These are phyloP conservation scores for Phorcus lineatus DNA, from an alignment of 2,888 invertebrate genomes.

Conservation along the genomic window DNA sequence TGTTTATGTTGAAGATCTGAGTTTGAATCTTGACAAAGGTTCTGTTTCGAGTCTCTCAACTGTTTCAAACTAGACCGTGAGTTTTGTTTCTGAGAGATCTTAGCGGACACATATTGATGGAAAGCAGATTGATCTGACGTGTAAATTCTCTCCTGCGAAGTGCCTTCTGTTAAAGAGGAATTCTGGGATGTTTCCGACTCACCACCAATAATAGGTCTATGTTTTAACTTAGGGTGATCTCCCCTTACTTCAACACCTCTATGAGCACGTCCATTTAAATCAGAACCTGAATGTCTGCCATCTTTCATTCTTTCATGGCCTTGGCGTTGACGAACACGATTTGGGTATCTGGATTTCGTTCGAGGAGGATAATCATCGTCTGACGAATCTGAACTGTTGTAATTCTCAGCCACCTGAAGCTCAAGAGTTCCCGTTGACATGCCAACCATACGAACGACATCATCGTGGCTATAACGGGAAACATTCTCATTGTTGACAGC, in stretches of 20 bases:
- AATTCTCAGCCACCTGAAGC: slow-evolving; percentile 77
- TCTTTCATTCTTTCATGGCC: not conserved
- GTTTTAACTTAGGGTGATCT: slow-evolving; percentile 14
- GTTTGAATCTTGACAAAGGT: not conserved
- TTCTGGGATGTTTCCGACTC: slow-evolving; percentile 7
- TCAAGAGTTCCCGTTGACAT: slow-evolving; percentile 83
- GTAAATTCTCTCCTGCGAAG: not conserved
- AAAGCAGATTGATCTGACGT: not conserved
- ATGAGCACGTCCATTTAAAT: slow-evolving; percentile 26
- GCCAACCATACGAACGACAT: slow-evolving; percentile 93
- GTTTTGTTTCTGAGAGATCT: not conserved
- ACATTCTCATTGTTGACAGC: slow-evolving; percentile 93
- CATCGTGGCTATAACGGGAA: slow-evolving; percentile 93
- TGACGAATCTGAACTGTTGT: slow-evolving; percentile 87
- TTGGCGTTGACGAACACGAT: slow-evolving; percentile 60
- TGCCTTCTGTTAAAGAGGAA: not conserved
- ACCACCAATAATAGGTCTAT: not conserved
- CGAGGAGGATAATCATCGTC: slow-evolving; percentile 80
- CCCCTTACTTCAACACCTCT: slow-evolving; percentile 19
- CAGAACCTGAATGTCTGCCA: slow-evolving; percentile 14
- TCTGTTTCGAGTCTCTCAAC: not conserved
- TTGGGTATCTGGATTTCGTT: slow-evolving; percentile 73
- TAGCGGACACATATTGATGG: not conserved
- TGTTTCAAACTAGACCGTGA: not conserved
- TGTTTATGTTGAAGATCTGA: not conserved